Conservation (phyloP, 2,113 vertebrate species). For the Dromaius novaehollandiae region DNA sequence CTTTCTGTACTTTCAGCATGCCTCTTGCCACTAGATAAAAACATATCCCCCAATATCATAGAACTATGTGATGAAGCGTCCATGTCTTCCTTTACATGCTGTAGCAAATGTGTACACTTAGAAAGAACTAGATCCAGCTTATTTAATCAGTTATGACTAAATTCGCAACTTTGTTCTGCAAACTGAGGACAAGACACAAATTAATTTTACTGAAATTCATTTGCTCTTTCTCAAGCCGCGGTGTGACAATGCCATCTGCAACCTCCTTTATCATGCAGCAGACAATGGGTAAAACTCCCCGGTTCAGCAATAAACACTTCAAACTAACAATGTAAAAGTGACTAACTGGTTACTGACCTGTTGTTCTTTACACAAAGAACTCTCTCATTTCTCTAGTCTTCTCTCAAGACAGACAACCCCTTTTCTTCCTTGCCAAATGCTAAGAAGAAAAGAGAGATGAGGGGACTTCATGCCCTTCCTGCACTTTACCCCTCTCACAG, state of each 20-base stretch:
- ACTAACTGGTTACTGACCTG: slow-evolving; percentile 34
- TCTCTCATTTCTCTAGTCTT: background rate
- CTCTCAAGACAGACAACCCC: background rate
- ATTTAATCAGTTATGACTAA: background rate
- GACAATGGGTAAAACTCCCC: background rate
- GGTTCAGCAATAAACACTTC: slow-evolving; percentile 32
- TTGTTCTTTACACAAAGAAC: slow-evolving; percentile 41
- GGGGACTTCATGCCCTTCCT: background rate
- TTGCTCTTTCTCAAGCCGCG: background rate
- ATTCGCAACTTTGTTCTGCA: background rate
- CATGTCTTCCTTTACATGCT: background rate
- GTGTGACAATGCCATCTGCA: slow-evolving; percentile 22
- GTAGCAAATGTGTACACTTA: background rate
- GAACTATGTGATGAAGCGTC: background rate
- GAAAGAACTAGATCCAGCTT: background rate
- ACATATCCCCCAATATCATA: background rate
- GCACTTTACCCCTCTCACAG: background rate
- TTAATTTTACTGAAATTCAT: slow-evolving; percentile 16
- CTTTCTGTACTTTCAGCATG: background rate
- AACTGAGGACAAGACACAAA: background rate
- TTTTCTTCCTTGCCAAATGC: background rate
- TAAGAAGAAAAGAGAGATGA: background rate
- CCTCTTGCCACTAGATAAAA: background rate
- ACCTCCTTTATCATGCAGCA: slow-evolving; percentile 22
- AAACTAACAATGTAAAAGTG: slow-evolving; percentile 32